A percentile compares a stretch with the other conserved stretches of the same genome.
Evolutionary conservation across 2,888 invertebrate species (phyloP).

Genomic region (Calliscelio sp.): DNA sequence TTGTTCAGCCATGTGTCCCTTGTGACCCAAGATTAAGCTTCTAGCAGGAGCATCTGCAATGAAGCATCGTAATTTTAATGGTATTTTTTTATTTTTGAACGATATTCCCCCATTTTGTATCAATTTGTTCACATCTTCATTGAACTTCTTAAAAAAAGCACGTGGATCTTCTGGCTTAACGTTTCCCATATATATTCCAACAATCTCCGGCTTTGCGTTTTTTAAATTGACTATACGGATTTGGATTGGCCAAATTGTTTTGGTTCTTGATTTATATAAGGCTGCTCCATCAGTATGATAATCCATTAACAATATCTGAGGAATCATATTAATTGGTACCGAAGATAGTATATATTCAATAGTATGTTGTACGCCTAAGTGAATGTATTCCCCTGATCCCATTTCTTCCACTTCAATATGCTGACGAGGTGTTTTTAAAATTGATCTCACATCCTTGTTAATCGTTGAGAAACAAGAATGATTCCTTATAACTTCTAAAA

Average conservation of each 20-base stretch:
- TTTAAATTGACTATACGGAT: conserved; percentile 51
- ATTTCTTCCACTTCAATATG: not conserved
- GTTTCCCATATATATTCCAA: conserved; percentile 70
- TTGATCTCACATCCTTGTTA: conserved; percentile 7
- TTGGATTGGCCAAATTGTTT: conserved; percentile 74
- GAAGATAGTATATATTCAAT: not conserved
- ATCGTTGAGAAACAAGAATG: not conserved
- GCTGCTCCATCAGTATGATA: conserved; percentile 32
- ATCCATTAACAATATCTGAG: conserved; percentile 17
- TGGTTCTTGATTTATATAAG: too few relatives aligned
- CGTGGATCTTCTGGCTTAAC: conserved; percentile 53
- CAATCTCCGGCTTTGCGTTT: conserved; percentile 43
- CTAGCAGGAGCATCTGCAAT: conserved; percentile 57
- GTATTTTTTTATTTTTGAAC: conserved; percentile 4
- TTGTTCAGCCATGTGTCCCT: conserved; percentile 35
- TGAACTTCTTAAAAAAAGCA: not conserved
- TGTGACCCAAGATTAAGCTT: conserved; percentile 44
- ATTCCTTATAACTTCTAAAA: not conserved
- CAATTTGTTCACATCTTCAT: not conserved
- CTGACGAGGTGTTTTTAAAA: not conserved
- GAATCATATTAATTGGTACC: not conserved
- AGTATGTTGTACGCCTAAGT: not conserved
- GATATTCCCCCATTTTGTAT: conserved; percentile 15
- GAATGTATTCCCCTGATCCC: not conserved
- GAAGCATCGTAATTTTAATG: conserved; percentile 35